phyloP scores from a whole-genome alignment of 2,113 vertebrate genomes.

The Odontesthes bonariensis region DNA sequence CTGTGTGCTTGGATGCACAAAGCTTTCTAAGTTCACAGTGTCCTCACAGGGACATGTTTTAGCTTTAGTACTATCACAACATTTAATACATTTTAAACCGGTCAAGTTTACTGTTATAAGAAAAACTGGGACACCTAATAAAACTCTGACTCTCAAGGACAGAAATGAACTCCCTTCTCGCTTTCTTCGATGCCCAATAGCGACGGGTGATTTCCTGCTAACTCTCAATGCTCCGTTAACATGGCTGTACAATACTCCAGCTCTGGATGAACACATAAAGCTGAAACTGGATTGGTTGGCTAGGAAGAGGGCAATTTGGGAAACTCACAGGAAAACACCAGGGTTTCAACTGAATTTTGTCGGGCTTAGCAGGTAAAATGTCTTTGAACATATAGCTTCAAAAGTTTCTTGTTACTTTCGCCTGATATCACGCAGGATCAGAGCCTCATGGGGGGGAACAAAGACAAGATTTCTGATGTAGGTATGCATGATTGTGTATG shows the following conservation, averaged over 20 bases:
- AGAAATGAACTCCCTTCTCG: neutral
- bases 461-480: conserved; percentile 24
- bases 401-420: conserved; percentile 33
- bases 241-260: conserved; percentile 17
- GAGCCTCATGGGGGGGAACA: conserved; percentile 2
- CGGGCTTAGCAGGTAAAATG: conserved; percentile 26
- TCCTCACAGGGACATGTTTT: neutral
- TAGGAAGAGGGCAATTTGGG: neutral
- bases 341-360: conserved; percentile 46
- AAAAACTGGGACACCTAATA: neutral
- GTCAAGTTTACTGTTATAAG: conserved; percentile 2
- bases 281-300: neutral
- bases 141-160: neutral
- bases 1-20: no score
- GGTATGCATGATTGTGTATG: neutral
- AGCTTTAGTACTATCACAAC: neutral
- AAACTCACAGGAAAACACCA: conserved; percentile 19
- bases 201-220: conserved; percentile 3
- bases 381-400: conserved; percentile 63
- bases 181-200: conserved; percentile 1
- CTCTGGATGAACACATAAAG: conserved; percentile 17
- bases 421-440: conserved; percentile 45
- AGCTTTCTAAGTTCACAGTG: no score
- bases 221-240: conserved; percentile 13
- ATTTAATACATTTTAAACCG: neutral